A percentile compares a stretch with the other conserved stretches of the same genome.
phyloP scores from a whole-genome alignment of 2,797 vertebrate genomes.

The Eulemur coronatus region DNA sequence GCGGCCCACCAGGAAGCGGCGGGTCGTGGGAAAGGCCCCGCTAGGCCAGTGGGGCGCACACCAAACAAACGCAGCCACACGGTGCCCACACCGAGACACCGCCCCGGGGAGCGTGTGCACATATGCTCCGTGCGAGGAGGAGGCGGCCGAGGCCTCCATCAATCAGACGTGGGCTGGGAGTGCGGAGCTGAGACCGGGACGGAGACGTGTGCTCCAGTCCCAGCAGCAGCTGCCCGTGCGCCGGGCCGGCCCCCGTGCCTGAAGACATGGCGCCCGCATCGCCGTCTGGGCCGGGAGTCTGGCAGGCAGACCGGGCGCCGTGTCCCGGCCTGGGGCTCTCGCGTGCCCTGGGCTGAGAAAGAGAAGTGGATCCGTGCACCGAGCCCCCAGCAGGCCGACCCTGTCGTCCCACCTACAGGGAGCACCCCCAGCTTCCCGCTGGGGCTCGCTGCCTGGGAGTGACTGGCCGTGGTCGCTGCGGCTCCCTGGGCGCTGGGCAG shows the following conservation, averaged over 20 bases:
- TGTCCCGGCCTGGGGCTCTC: not conserved
- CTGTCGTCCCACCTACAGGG: not conserved
- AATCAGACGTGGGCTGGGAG: slow-evolving; percentile 82
- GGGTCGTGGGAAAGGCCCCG: slow-evolving; percentile 89
- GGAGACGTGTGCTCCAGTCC: slow-evolving; percentile 73
- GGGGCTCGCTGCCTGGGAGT: not conserved
- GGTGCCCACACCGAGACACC: slow-evolving; percentile 83
- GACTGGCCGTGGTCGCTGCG: rapidly evolving
- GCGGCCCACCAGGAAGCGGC: slow-evolving; percentile 86
- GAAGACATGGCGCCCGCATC: slow-evolving; percentile 67
- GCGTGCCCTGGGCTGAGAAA: not conserved
- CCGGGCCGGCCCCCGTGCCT: slow-evolving; percentile 34
- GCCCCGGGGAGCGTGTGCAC: slow-evolving; percentile 85
- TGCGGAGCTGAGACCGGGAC: slow-evolving; percentile 80
- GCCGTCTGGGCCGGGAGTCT: slow-evolving; percentile 40
- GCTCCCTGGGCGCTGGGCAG: not conserved
- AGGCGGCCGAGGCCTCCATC: slow-evolving; percentile 80
- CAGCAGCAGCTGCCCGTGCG: slow-evolving; percentile 80
- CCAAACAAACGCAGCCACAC: slow-evolving; percentile 87
- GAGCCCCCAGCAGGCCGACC: not conserved
- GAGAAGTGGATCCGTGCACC: not conserved
- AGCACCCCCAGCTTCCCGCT: too few relatives aligned
- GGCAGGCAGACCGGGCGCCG: not conserved
- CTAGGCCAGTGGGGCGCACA: slow-evolving; percentile 85
- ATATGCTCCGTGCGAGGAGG: slow-evolving; percentile 84